These are phyloP conservation scores for Netelia melanura DNA, from an alignment of 2,888 invertebrate species.

Conservation along the genomic window DNA sequence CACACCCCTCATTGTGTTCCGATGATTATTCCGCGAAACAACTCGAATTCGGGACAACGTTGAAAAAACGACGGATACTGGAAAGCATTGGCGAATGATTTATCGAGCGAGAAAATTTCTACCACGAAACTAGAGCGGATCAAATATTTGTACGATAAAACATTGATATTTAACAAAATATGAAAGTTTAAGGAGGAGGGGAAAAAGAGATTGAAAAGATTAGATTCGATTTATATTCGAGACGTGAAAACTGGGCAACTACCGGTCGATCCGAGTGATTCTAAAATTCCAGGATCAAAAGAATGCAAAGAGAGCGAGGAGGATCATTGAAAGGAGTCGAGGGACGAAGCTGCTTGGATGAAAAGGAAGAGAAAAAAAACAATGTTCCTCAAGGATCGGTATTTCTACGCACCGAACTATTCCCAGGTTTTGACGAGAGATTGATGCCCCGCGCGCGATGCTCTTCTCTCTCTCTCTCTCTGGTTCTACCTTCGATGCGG, in stretches of 20 bases:
- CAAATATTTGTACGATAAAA: neutral
- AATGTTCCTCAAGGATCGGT: conserved; percentile 75
- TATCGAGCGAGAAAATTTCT: conserved; percentile 47
- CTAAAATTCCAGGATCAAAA: conserved; percentile 21
- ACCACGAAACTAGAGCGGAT: neutral
- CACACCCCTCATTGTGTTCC: conserved; percentile 34
- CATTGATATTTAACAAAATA: neutral
- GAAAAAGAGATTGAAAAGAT: neutral
- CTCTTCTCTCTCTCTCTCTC: conserved; percentile 28
- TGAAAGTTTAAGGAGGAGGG: neutral
- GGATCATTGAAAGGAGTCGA: neutral
- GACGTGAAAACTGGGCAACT: neutral
- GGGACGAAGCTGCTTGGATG: neutral
- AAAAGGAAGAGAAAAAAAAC: conserved; percentile 21
- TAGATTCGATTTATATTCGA: neutral
- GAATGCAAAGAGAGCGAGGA: conserved; percentile 28
- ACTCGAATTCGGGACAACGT: neutral
- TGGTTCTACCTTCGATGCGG: conserved; percentile 41
- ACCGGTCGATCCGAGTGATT: neutral
- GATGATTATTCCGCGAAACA: conserved; percentile 38
- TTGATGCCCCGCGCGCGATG: conserved; percentile 79
- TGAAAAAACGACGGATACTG: neutral
- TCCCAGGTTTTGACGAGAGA: conserved; percentile 84
- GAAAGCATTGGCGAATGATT: neutral
- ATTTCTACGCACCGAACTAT: conserved; percentile 82